Percentiles rank a stretch among this genome's conserved stretches.
Conservation (phyloP, 2,113 vertebrate species). For the Aldabrachelys gigantea region DNA sequence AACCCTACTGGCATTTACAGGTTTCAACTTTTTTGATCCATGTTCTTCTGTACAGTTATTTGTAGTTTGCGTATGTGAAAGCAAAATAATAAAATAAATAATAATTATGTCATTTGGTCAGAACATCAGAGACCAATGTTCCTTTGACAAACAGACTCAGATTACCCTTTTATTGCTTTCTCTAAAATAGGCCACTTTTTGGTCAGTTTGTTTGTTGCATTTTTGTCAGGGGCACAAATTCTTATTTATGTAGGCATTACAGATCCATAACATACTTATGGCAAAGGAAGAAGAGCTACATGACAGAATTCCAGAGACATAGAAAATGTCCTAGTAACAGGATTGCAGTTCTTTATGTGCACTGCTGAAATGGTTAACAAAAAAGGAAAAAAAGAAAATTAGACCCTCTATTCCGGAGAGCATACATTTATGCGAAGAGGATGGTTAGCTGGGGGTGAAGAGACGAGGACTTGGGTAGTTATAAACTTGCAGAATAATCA, state of each 20-base stretch:
- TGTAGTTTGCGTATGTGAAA: background rate
- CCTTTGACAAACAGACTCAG: slow-evolving; percentile 4
- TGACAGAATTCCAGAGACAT: slow-evolving; percentile 8
- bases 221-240: slow-evolving; percentile 47
- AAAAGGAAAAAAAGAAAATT: slow-evolving; percentile 63
- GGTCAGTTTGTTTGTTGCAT: slow-evolving; percentile 50
- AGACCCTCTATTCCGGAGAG: slow-evolving; percentile 65
- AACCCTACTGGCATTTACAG: background rate
- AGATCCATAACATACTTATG: slow-evolving; percentile 22
- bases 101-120: slow-evolving; percentile 12
- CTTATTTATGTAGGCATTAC: slow-evolving; percentile 22
- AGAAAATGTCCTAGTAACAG: background rate
- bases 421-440: slow-evolving; percentile 55
- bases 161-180: slow-evolving; percentile 52
- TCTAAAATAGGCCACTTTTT: slow-evolving; percentile 52
- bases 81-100: background rate
- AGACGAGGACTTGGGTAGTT: slow-evolving; percentile 61
- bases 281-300: background rate
- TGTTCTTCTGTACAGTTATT: background rate
- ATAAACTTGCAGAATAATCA: slow-evolving; percentile 67
- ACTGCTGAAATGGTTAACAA: slow-evolving; percentile 63
- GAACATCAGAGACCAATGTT: slow-evolving; percentile 13
- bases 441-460: slow-evolving; percentile 64
- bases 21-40: background rate
- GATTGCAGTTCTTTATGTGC: slow-evolving; percentile 6